phyloP scores from a whole-genome alignment of 1,140 invertebrate genomes.

The Drosophila aff. region DNA sequence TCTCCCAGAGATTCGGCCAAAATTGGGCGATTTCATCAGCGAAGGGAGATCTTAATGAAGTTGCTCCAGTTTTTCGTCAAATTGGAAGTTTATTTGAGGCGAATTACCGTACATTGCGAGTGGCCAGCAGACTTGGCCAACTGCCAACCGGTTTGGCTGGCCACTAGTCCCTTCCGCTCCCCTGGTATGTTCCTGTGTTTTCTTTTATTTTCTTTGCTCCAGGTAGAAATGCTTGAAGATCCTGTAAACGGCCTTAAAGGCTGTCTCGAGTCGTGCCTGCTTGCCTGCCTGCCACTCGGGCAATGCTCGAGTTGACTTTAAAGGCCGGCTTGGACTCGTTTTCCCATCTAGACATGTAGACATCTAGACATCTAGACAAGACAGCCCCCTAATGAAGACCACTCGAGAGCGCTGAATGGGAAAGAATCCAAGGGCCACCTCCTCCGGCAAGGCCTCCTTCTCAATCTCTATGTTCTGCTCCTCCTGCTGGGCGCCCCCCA shows the following conservation, averaged over 20 bases:
- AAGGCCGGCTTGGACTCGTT: constrained; percentile 44
- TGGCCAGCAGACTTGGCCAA: constrained; percentile 14
- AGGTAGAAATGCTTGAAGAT: constrained; percentile 33
- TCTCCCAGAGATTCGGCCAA: constrained; percentile 64
- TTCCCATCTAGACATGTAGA: constrained; percentile 34
- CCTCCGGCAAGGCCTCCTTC: constrained; percentile 11
- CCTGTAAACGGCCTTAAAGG: constrained; percentile 77
- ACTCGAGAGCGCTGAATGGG: constrained; percentile 55
- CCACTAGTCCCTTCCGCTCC: background rate
- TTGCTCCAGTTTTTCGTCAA: constrained; percentile 72
- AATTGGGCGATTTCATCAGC: constrained; percentile 65
- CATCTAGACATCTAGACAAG: constrained; percentile 36
- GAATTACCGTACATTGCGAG: constrained; percentile 41
- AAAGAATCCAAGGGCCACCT: constrained; percentile 38
- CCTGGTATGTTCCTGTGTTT: constrained; percentile 2
- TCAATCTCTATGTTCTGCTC: background rate
- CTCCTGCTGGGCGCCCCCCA: constrained; percentile 18
- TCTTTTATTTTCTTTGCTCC: constrained; percentile 15
- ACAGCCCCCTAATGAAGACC: constrained; percentile 76
- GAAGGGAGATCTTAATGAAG: constrained; percentile 60
- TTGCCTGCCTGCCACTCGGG: constrained; percentile 30
- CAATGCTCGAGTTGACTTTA: constrained; percentile 50
- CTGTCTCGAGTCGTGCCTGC: constrained; percentile 42
- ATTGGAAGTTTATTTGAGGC: constrained; percentile 72
- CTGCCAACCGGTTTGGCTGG: constrained; percentile 60